Evolutionary conservation across 2,888 invertebrate species (phyloP).

Genomic region (Sinodicranocentrus sp.): DNA sequence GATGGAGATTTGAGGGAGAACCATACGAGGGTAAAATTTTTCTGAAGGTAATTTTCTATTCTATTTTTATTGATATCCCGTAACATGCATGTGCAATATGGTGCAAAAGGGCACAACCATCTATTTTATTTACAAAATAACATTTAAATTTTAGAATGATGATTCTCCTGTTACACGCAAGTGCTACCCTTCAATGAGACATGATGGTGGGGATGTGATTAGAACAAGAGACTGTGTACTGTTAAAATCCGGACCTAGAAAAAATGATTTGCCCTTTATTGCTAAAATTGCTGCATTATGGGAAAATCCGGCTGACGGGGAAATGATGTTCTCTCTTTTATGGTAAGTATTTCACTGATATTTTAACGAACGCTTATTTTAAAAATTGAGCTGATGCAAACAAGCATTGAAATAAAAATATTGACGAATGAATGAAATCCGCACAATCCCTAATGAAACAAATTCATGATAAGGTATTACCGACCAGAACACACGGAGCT

Average conservation of each 20-base stretch:
- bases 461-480: constrained; percentile 96
- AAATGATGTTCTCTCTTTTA: constrained; percentile 77
- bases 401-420: neutral
- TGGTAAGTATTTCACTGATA: too few species aligned
- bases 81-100: neutral
- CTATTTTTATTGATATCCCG: neutral
- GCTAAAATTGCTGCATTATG: constrained; percentile 96
- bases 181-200: constrained; percentile 94
- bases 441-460: too few species aligned
- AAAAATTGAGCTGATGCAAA: neutral
- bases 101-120: too few species aligned
- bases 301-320: constrained; percentile 96
- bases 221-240: constrained; percentile 92
- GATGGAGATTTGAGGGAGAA: constrained; percentile 95
- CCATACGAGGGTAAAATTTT: constrained; percentile 90
- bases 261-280: constrained; percentile 94
- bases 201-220: constrained; percentile 92
- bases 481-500: constrained; percentile 97
- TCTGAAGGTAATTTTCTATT: constrained; percentile 85
- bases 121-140: neutral
- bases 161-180: constrained; percentile 86
- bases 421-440: neutral
- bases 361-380: too few species aligned
- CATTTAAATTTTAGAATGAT: constrained; percentile 83
- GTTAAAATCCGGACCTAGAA: constrained; percentile 88